phyloP scores from a whole-genome alignment of 1,140 invertebrate genomes.

The Delia radicum region DNA sequence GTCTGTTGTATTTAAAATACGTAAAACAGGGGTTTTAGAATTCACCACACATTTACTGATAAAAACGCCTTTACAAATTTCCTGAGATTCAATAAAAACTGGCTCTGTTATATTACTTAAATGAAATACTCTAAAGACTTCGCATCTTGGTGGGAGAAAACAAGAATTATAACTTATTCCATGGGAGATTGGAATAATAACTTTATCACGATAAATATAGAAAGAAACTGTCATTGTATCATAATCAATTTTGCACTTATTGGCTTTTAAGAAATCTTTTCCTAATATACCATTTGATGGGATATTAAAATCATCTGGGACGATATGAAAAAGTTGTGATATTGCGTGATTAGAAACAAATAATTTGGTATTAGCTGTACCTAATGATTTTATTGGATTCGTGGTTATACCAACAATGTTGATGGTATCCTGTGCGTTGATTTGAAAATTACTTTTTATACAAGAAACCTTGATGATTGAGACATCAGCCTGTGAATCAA shows the following conservation, averaged over 20 bases:
- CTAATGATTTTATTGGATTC: background rate
- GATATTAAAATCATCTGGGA: slow-evolving; percentile 1
- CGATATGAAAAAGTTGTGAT: slow-evolving; percentile 10
- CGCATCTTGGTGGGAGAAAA: background rate
- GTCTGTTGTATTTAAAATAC: slow-evolving; percentile 17
- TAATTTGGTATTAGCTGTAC: background rate
- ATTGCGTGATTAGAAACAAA: background rate
- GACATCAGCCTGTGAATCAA: background rate
- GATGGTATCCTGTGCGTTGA: background rate
- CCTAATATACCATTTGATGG: slow-evolving; percentile 25
- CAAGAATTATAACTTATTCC: background rate
- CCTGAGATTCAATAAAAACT: background rate
- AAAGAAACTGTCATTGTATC: background rate
- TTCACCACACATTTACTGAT: background rate
- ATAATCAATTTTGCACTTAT: background rate
- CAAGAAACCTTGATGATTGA: background rate
- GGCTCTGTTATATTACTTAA: background rate
- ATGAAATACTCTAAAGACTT: slow-evolving; percentile 15
- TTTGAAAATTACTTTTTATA: background rate
- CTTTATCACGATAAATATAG: background rate
- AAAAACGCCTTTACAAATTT: background rate
- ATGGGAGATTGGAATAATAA: background rate
- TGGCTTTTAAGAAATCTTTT: slow-evolving; percentile 11
- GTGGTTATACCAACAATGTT: background rate
- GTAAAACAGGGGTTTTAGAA: background rate